A percentile compares a stretch with the other conserved stretches of the same genome.
Evolutionary conservation across 2,888 invertebrate species (phyloP).

Genomic region (Corythucha ciliata): DNA sequence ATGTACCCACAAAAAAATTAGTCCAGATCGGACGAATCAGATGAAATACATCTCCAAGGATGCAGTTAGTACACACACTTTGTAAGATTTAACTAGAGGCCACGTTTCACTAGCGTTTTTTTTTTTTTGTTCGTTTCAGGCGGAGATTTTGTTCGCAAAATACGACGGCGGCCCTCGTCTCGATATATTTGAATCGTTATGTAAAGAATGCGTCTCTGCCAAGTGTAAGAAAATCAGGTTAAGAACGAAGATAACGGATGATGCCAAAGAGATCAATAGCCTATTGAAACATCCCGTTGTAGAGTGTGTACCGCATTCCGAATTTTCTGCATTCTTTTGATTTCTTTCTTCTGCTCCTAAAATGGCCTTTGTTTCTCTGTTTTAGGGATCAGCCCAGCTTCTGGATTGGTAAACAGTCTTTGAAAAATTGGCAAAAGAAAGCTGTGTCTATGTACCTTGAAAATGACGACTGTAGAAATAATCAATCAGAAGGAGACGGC

Average conservation of each 20-base stretch:
- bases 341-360: not conserved
- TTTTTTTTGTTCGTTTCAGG: constrained; percentile 36
- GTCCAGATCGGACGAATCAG: constrained; percentile 43
- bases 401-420: constrained; percentile 49
- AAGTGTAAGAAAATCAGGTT: constrained; percentile 44
- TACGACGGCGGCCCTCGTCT: constrained; percentile 45
- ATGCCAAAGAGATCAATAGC: constrained; percentile 44
- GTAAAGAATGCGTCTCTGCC: constrained; percentile 44
- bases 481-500: not conserved
- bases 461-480: constrained; percentile 3
- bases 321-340: not conserved
- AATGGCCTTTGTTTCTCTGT: constrained; percentile 12
- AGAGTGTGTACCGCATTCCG: constrained; percentile 34
- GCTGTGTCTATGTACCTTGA: constrained; percentile 15
- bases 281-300: constrained; percentile 42
- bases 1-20: constrained; percentile 45
- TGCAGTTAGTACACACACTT: constrained; percentile 37
- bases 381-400: constrained; percentile 40
- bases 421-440: constrained; percentile 44
- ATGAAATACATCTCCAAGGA: constrained; percentile 43
- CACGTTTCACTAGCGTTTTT: not conserved
- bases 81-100: not conserved
- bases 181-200: constrained; percentile 39
- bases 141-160: constrained; percentile 43
- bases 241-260: constrained; percentile 45